Base-by-base conservation (phyloP, 1,140 invertebrate genomes). In the Tetramorium parvispinum region DNA sequence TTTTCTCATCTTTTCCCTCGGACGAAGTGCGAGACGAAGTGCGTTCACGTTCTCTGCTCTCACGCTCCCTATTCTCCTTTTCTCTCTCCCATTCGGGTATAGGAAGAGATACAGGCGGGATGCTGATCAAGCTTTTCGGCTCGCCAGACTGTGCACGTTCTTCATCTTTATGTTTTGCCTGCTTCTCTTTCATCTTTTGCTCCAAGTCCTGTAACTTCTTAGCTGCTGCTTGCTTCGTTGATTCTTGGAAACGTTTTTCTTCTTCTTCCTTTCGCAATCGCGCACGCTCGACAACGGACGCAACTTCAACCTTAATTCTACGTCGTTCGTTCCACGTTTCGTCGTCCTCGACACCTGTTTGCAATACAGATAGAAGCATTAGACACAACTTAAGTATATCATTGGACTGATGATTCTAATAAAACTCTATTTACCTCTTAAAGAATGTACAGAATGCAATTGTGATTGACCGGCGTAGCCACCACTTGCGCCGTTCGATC, bases 181-280 rank as follows among this genome's bases (percentile, higher is more conserved):
- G 94, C 85, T 96, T 96, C 57, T 94, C 95, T n/a, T 94, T 95
- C 4, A 96, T 93, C 83, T 96, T 96, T 81, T 97, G 96, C 76
- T 97, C 96, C 3, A 97, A 91, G 89, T 96, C 95, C 86, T 96
- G 96, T 21, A 97, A 91, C 91, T 97, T 97, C 81, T 97, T 96
- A 16, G 96, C 96, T 46, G 96, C 97, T 13, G 96, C 94, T 92
- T 95, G 95, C 85, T 95, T 95, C 16, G 94, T 94, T 24, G 95
- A 96, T 86, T 96, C 96, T 86, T 97, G 96, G 90, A 96, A 97
- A 68, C 97, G 96, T 89, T 97, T 97, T 92, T 98, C 98, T 92
- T 98, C 97, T 91, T 98, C 97, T 91, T 98, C 97, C 89, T 98
- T 97, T 16, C 97, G 96, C 87, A 97, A 97, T 32, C 97, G 96